phyloP scores from a whole-genome alignment of 2,888 invertebrate genomes.

The Tipula unca region DNA sequence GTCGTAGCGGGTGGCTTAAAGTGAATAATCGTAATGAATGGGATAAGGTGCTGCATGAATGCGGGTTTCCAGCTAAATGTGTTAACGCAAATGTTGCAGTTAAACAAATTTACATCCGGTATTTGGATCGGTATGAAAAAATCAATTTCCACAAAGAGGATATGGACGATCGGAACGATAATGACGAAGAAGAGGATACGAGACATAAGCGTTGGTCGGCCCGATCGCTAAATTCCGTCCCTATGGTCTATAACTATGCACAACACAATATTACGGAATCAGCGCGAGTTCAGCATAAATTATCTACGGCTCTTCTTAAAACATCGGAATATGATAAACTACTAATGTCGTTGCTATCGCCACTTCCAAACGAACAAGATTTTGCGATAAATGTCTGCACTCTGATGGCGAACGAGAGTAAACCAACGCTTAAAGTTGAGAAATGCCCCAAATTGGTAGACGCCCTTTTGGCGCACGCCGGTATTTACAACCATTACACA shows the following conservation, averaged over 20 bases:
- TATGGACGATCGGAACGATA: conserved; percentile 65
- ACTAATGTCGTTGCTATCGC: conserved; percentile 85
- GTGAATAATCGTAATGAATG: conserved; percentile 86
- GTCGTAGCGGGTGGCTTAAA: conserved; percentile 91
- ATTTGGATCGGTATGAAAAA: conserved; percentile 80
- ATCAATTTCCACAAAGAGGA: conserved; percentile 85
- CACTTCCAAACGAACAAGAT: conserved; percentile 97
- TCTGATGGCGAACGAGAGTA: conserved; percentile 87
- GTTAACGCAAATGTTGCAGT: conserved; percentile 81
- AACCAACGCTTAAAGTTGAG: conserved; percentile 75
- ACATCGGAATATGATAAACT: conserved; percentile 76
- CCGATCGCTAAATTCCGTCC: conserved; percentile 56
- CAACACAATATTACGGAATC: conserved; percentile 66
- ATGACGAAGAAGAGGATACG: conserved; percentile 69
- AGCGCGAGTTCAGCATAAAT: conserved; percentile 53
- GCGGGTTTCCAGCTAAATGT: conserved; percentile 72
- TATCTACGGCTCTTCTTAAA: conserved; percentile 58
- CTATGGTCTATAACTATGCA: conserved; percentile 66
- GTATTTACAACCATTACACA: conserved; percentile 83
- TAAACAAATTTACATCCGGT: conserved; percentile 76
- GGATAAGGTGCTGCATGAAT: conserved; percentile 69
- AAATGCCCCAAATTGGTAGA: conserved; percentile 81
- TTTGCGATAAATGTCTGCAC: conserved; percentile 97
- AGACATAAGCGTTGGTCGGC: conserved; percentile 61
- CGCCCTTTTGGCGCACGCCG: conserved; percentile 86